These are phyloP conservation scores for Scaeva pyrastri DNA, from an alignment of 2,888 invertebrate genomes.

Conservation along the genomic window DNA sequence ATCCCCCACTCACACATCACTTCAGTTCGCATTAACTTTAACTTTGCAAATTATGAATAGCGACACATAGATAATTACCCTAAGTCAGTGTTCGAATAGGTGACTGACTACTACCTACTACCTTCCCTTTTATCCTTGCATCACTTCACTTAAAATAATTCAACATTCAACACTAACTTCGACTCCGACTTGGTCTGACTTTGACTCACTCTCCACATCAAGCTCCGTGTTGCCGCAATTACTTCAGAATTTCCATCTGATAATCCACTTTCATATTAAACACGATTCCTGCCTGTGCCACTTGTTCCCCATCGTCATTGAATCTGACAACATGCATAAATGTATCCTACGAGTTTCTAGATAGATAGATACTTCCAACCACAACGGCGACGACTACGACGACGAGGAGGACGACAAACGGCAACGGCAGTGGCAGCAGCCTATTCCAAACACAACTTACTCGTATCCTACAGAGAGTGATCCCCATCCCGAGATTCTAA, in stretches of 20 bases:
- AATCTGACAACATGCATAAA: conserved; percentile 8
- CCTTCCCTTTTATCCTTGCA: conserved; percentile 13
- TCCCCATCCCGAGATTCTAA: conserved; percentile 67
- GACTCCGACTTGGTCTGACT: too few relatives aligned
- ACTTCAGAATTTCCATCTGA: conserved; percentile 71
- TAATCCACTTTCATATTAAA: conserved; percentile 62
- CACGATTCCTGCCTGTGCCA: conserved; percentile 3
- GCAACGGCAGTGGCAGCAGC: background rate
- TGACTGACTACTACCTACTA: background rate
- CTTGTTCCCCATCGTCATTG: background rate
- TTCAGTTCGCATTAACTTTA: conserved; percentile 9
- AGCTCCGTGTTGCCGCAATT: conserved; percentile 65
- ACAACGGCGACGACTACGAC: background rate
- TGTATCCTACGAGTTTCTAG: background rate
- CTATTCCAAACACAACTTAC: conserved; percentile 15
- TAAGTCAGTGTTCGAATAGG: conserved; percentile 22
- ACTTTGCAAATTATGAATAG: conserved; percentile 3
- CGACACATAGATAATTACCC: conserved; percentile 15
- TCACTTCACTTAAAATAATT: conserved; percentile 59
- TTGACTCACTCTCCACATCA: conserved; percentile 36
- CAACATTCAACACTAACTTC: conserved; percentile 8
- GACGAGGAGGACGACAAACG: too few relatives aligned
- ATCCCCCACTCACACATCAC: too few relatives aligned
- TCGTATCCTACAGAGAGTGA: conserved; percentile 36
- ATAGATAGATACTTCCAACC: background rate